Evolutionary conservation across 1,140 invertebrate species (phyloP), one percentile per base, ranked within the genome.

Genomic region (Thaumatotibia leucotreta): DNA sequence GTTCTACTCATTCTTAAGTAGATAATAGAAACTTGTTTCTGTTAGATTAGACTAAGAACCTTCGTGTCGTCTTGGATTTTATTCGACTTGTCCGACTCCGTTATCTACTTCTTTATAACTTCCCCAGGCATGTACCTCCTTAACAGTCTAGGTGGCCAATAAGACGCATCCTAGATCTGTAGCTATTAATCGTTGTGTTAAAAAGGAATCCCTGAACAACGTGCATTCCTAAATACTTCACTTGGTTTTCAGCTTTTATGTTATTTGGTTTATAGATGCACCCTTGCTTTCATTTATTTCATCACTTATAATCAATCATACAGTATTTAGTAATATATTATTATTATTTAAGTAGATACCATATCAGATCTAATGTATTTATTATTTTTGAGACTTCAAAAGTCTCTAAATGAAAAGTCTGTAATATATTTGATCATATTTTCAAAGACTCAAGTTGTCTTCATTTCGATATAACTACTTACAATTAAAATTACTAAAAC

Each of bases 81-180:
- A 29, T 74, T 72, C 80, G 72, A 77, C 54, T 68, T 69, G 75
- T 75, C 68, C 73, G 65, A 73, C 66, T 70, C 58, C 70, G 64
- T 67, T 67, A 67, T 67, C 52, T 65, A 14, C 32, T 54, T 75
- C 72, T 70, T 66, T 63, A 66, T 23, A 73, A 67, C 64, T 54
- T 78, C 73, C 67, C 70, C 68, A 76, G 74, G 83, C 82, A 86
- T 86, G 82, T 78, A 63, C 66, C 23, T 69, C 68, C 70, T 66
- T 62, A 66, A 70, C 66, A 52, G 61, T 69, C 70, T 80, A 68
- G 71, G 74, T 67, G 74, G 67, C 66, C 70, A 24, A 52, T 29
- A 8, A 29, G 27, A 63, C 35, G 61, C 35, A 39, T 39, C 31
- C 61, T 63, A 39, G 32, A 63, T 35, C 31, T 35, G 22, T 45